Evolutionary conservation across 2,888 invertebrate species (phyloP), one percentile per base, ranked within the genome.

Genomic region (Stenchaetothrips biformis): DNA sequence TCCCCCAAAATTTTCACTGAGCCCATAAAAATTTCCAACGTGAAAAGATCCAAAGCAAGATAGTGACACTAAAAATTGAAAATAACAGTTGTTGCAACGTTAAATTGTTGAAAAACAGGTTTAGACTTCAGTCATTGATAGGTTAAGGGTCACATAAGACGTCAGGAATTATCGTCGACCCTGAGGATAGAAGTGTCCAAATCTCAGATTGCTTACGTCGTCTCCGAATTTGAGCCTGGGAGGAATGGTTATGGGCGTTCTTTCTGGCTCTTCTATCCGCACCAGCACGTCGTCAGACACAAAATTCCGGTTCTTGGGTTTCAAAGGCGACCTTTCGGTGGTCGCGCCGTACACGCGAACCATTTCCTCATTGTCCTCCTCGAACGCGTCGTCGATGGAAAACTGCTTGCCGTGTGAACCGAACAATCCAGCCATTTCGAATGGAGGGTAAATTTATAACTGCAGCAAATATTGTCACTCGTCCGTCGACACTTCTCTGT

Each of bases 361-460:
- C 80, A 93, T 93, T 86, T 94, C 94, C 85, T 94, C 94, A 78
- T 94, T 93, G 86, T 95, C 94, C 86, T 94, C 94, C 85, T 94
- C 94, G 85, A 94, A 94, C 18, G 94, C 94, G 87, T 94, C 94
- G 87, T 94, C 94, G 84, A 94, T 94, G 79, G 93, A 93, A 88
- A 94, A 94, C 83, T 92, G 89, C 85, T 92, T 92, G 84, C 91
- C 91, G 81, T 85, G 21, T 11, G 67, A 74, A 74, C 67, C 25
- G 25, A 74, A 74, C 11, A 74, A 25, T 7, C 67, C 67, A 25
- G 67, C 67, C 67, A 74, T 74, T 74, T 74, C 7, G 25, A 13
- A 21, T 74, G n/a, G n/a, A n/a, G n/a, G n/a, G n/a, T 7, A 74
- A 21, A 74, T 25, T 25, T 74, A 11, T 25, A 0, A 25, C 25